A percentile compares a stretch with the other conserved stretches of the same genome.
Conservation (phyloP, 2,797 vertebrate genomes). For the Leuciscus waleckii region DNA sequence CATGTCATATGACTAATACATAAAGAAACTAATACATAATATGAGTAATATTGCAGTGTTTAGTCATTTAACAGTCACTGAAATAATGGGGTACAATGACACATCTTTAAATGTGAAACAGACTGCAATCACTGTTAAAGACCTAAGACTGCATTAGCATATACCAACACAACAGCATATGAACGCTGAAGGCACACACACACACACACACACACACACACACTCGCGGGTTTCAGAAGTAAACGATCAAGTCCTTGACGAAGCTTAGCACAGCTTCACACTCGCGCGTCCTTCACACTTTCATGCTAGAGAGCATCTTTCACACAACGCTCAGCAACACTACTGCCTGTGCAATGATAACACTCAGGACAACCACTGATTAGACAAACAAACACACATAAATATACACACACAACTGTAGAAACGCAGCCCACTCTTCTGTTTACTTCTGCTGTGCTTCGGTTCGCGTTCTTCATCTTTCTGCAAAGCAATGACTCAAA, state of each 20-base stretch:
- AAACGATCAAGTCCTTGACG: conserved; percentile 32
- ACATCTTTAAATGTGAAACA: neutral
- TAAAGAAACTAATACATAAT: neutral
- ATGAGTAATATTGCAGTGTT: neutral
- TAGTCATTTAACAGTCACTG: neutral
- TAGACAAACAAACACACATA: neutral
- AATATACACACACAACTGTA: neutral
- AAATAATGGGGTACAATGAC: conserved; percentile 1
- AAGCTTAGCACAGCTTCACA: conserved; percentile 27
- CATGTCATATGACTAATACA: neutral
- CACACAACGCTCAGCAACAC: neutral
- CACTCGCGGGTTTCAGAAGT: neutral
- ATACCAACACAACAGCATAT: neutral
- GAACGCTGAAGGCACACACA: neutral
- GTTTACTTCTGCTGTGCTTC: neutral
- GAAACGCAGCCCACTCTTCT: neutral
- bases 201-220: neutral
- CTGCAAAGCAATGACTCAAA: neutral
- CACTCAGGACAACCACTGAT: neutral
- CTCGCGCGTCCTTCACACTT: conserved; percentile 29
- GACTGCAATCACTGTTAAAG: neutral
- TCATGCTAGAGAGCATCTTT: conserved; percentile 22
- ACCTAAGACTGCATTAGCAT: conserved; percentile 8
- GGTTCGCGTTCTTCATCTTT: neutral
- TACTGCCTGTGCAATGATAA: neutral